phyloP scores from a whole-genome alignment of 2,888 invertebrate genomes.

The Resseliella maxima region DNA sequence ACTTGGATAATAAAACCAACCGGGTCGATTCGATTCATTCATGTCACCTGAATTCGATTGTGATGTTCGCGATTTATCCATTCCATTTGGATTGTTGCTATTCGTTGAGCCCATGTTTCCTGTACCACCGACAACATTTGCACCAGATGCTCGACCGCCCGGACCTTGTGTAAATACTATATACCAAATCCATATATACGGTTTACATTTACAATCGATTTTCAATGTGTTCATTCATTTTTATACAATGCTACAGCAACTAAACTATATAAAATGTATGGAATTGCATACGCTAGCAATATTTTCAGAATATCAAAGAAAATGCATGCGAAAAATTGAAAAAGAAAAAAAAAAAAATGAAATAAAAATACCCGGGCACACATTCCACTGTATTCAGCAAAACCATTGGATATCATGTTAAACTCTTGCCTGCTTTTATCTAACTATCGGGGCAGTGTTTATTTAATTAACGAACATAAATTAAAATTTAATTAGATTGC shows the following conservation, averaged over 20 bases:
- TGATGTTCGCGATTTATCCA: conserved; percentile 44
- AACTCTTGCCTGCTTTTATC: background rate
- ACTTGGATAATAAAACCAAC: background rate
- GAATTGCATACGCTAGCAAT: background rate
- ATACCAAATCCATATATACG: background rate
- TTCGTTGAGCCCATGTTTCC: background rate
- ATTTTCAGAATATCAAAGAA: background rate
- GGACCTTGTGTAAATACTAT: conserved; percentile 47
- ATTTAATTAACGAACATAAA: conserved; percentile 18
- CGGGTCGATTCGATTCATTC: background rate
- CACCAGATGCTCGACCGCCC: background rate
- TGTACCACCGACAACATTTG: background rate
- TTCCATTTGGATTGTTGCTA: background rate
- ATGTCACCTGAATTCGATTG: conserved; percentile 33
- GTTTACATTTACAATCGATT: background rate
- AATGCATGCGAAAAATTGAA: conserved; percentile 18
- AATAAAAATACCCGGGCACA: background rate
- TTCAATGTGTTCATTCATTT: background rate
- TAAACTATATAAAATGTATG: background rate
- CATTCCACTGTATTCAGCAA: conserved; percentile 1
- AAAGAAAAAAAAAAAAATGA: background rate
- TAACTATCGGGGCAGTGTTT: background rate
- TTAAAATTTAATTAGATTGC: conserved; percentile 53
- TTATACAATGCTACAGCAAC: background rate
- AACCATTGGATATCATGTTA: background rate